These are phyloP conservation scores for Phlogophora meticulosa DNA, from an alignment of 2,888 invertebrate genomes.

Conservation along the genomic window DNA sequence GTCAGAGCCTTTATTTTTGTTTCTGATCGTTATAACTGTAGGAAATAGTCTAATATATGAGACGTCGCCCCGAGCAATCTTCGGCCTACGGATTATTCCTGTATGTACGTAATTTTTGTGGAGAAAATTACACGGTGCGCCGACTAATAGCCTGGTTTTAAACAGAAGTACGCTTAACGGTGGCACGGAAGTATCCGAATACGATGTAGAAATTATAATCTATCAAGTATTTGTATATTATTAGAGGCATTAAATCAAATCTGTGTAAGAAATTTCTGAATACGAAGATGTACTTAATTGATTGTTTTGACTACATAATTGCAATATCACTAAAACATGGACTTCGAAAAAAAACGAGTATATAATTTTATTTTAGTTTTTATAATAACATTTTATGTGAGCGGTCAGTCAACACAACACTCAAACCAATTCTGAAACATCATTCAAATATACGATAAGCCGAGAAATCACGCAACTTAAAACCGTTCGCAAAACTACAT, in stretches of 20 bases:
- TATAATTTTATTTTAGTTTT: neutral
- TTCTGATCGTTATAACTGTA: slow-evolving; percentile 74
- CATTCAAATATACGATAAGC: slow-evolving; percentile 15
- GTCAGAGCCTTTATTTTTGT: slow-evolving; percentile 76
- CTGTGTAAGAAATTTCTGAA: slow-evolving; percentile 18
- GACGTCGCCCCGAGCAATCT: slow-evolving; percentile 67
- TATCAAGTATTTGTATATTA: slow-evolving; percentile 60
- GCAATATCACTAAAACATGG: slow-evolving; percentile 20
- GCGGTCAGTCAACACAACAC: neutral
- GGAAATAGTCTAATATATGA: slow-evolving; percentile 72
- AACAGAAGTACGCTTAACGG: slow-evolving; percentile 72
- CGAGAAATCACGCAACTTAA: slow-evolving; percentile 8
- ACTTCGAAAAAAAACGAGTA: too few species aligned
- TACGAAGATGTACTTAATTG: slow-evolving; percentile 35
- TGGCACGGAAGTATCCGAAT: slow-evolving; percentile 67
- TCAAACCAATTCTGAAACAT: slow-evolving; percentile 7
- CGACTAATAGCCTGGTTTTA: slow-evolving; percentile 74
- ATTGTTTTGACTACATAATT: slow-evolving; percentile 48
- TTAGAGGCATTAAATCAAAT: slow-evolving; percentile 62
- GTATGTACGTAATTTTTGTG: slow-evolving; percentile 69
- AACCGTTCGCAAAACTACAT: slow-evolving; percentile 17
- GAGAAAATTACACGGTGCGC: slow-evolving; percentile 71
- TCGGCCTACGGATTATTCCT: slow-evolving; percentile 66
- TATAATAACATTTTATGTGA: neutral
- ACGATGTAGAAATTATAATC: slow-evolving; percentile 57